phyloP scores from a whole-genome alignment of 2,888 invertebrate genomes.

The Thecophora atra region DNA sequence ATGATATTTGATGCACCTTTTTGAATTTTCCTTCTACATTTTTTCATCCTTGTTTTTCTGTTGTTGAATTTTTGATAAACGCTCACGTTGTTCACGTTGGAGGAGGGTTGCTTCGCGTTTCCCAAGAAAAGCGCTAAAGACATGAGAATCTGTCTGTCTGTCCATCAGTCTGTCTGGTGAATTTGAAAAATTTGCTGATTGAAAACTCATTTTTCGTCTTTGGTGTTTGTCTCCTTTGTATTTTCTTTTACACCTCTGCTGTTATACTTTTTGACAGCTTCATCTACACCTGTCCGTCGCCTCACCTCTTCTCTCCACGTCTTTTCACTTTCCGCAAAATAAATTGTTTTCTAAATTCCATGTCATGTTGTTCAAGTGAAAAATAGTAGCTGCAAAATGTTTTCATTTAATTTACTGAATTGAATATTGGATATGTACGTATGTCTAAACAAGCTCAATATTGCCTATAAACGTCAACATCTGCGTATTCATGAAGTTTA shows the following conservation, averaged over 20 bases:
- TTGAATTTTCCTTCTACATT: conserved; percentile 36
- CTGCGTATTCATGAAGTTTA: too few relatives aligned
- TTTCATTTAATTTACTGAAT: neutral
- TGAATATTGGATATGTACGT: neutral
- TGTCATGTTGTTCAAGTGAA: neutral
- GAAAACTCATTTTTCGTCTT: conserved; percentile 40
- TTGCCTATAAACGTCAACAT: too few relatives aligned
- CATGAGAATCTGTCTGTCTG: too few relatives aligned
- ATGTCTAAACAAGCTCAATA: too few relatives aligned
- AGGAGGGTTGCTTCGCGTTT: neutral
- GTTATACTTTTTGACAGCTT: neutral
- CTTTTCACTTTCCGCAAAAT: conserved; percentile 3
- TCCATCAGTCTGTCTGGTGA: neutral
- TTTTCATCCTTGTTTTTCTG: conserved; percentile 37
- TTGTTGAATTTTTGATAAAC: neutral
- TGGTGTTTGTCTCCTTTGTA: neutral
- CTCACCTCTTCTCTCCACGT: neutral
- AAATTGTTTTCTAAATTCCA: conserved; percentile 9
- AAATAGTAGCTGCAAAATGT: neutral
- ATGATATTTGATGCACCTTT: conserved; percentile 64
- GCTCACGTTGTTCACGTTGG: neutral
- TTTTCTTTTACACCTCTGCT: neutral
- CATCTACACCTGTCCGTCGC: neutral
- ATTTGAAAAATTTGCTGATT: conserved; percentile 26
- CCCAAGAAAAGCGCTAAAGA: too few relatives aligned